Evolutionary conservation across 2,888 invertebrate species (phyloP), one percentile per base, ranked within the genome.

Genomic region (Hydriomena furcata): DNA sequence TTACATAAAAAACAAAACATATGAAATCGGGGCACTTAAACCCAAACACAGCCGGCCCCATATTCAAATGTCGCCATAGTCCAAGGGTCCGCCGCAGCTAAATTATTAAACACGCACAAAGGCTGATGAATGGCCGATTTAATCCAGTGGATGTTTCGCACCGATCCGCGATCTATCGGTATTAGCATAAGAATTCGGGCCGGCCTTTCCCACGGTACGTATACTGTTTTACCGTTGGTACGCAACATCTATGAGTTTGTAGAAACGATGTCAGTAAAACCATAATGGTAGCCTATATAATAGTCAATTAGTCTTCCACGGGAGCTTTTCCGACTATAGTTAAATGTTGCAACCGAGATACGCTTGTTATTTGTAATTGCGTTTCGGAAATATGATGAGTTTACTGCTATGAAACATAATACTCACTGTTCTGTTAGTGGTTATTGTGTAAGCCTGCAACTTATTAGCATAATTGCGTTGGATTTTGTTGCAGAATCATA

Each of bases 101-200:
- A 83, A 82, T 86, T 79, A 82, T 83, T 81, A 79, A 83, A 76
- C 70, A 68, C 64, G 62, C 65, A 76, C 77, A 76, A 76, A 69
- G 72, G 67, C 66, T 73, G 79, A 82, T 82, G 82, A 66, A 70
- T 74, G 52, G 52, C 32, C 38, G 38, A 43, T 47, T 52, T 52
- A 48, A 52, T 52, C 38, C 52, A 38, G 59, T 58, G 70, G 66
- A 52, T 69, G 68, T 68, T 79, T 79, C 67, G 79, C 77, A 78
- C 71, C 79, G 71, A 84, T 82, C 83, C 61, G 83, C 82, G 77
- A 82, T 73, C 75, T 79, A 81, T 77, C 65, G 71, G 56, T 53
- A 87, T 88, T 87, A 75, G 63, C 88, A 88, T 88, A 83, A 82
- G 79, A 86, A 83, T 83, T 57, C 61, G 54, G 55, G 52, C 64